Base-by-base conservation (phyloP, 2,113 vertebrate genomes). In the Reinhardtius hippoglossoides region DNA sequence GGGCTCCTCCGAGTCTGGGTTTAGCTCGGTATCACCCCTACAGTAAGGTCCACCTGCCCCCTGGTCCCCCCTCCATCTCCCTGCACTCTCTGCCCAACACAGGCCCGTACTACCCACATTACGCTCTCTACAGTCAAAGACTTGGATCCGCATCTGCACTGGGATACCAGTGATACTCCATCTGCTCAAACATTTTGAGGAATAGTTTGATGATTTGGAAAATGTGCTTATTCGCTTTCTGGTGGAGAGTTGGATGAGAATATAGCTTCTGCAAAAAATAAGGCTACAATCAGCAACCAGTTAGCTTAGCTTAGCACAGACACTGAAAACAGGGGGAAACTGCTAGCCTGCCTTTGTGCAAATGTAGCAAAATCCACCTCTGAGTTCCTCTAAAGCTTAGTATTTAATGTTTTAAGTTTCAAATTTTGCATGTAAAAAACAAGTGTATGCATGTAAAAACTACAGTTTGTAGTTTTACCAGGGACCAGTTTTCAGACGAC, bases 21-120 rank as follows among this genome's bases (percentile, higher is more conserved):
- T 93, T 99, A 61, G 95, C 94, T 91, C 96, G 97, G 92, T 99
- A 99, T 88, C 97, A 99, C 71, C 97, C 97, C 0, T 99, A 99
- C 59, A 95, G 96, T 92, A 99, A 99, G 90, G 96, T 96, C 93
- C 97, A 97, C 64, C 94, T 99, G 85, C 94, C 97, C 64, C 89
- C 95, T 2, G 95, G 90, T 66, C 91, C 96, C 6, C 95, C 95
- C 3, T 93, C 96, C n/a, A 92, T 98, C 80, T 95, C 97, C 1
- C 92, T 98, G 92, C 96, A 95, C 82, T 96, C 97, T 63, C 95
- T 97, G 84, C 92, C 90, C 72, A 94, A 96, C 23, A 90, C 96
- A 1, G 95, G 96, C 91, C 97, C 96, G 20, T 98, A 97, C 94
- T 98, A 99, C 92, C 97, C 97, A 5, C 97, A 96, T 0, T 99